phyloP scores from a whole-genome alignment of 2,888 invertebrate genomes.

The Leptothorax acervorum region DNA sequence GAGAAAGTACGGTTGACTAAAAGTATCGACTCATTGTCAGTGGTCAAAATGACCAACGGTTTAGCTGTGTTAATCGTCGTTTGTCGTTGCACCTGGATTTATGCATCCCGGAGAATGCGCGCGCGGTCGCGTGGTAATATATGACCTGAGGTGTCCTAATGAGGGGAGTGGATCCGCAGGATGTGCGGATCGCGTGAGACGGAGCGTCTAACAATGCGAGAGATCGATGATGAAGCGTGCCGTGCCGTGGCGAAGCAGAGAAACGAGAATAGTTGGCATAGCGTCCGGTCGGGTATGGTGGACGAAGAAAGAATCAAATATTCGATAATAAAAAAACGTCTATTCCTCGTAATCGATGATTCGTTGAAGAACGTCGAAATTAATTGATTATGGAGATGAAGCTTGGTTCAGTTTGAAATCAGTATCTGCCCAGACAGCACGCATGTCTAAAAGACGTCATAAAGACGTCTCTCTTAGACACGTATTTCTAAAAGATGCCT shows the following conservation, averaged over 20 bases:
- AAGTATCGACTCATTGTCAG: constrained; percentile 3
- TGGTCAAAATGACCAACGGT: neutral
- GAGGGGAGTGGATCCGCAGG: constrained; percentile 74
- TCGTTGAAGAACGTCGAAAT: neutral
- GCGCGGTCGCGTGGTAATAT: constrained; percentile 61
- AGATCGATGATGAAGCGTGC: constrained; percentile 79
- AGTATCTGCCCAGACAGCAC: neutral
- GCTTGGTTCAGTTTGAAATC: neutral
- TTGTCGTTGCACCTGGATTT: constrained; percentile 69
- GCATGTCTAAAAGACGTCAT: too few relatives aligned
- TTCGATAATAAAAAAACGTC: constrained; percentile 12
- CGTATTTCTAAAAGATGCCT: too few relatives aligned
- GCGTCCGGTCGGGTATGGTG: neutral
- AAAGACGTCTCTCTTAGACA: too few relatives aligned
- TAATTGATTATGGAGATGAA: neutral
- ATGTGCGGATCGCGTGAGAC: constrained; percentile 78
- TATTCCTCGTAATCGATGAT: neutral
- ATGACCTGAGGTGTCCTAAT: constrained; percentile 69
- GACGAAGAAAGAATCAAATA: constrained; percentile 8
- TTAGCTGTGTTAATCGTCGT: constrained; percentile 61
- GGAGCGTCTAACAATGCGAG: constrained; percentile 70
- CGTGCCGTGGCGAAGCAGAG: constrained; percentile 44
- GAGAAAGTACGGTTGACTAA: neutral
- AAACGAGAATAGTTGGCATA: constrained; percentile 57
- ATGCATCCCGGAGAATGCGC: constrained; percentile 64